Evolutionary conservation across 2,113 vertebrate species (phyloP), one percentile per base, ranked within the genome.

Genomic region (Leiothrix lutea): DNA sequence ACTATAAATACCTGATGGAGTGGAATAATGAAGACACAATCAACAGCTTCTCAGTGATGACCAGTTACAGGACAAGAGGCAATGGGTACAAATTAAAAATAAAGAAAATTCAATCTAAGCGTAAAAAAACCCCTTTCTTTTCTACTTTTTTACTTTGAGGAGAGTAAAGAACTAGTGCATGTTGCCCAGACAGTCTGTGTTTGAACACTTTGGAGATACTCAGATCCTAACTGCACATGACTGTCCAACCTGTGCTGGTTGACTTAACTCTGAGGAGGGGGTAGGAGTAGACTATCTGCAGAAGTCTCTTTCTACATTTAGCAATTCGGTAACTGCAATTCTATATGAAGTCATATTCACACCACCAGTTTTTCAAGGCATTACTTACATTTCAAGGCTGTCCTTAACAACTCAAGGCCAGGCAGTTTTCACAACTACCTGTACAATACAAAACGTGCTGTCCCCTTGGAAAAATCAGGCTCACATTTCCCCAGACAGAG

Each of bases 71-170:
- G 11, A 42, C 23, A 86, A 47, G 17, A 80, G 11, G 3, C 24
- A 64, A 69, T 11, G 5, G 1, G 5, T 29, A 36, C 28, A 84
- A 64, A 67, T 11, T 14, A 62, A 84, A 92, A 67, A 57, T 11
- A 42, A 40, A 60, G 16, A 88, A 89, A 70, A 65, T 19, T 40
- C 8, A 45, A 24, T 38, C 19, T n/a, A 44, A 61, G 19, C 4
- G 11, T 23, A 8, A 36, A 56, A 58, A n/a, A 9, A 0, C 0
- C 1, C 1, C 7, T 51, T 61, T 21, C 6, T 8, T 21, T 67
- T 16, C 23, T 45, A 14, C 9, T 36, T 23, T 54, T 48, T 47
- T 2, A 14, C 19, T 45, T n/a, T 38, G 28, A 18, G 29, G 24
- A 16, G 10, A 35, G 24, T 47, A 33, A 53, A 77, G 44, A 5